phyloP scores from a whole-genome alignment of 2,888 invertebrate species.

The Apodemia duryi region DNA sequence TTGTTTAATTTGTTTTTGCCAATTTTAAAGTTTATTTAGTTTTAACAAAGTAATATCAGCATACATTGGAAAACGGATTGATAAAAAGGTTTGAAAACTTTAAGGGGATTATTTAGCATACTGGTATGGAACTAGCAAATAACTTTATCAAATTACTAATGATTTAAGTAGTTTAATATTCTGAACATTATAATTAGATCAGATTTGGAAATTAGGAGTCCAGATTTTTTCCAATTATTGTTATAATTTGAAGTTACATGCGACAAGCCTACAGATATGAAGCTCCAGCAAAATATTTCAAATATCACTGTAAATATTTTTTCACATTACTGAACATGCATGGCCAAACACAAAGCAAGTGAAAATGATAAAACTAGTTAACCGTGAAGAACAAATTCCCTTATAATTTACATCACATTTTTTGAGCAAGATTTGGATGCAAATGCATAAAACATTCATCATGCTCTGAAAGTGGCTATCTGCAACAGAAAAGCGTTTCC shows the following conservation, averaged over 20 bases:
- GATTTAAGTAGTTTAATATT: not conserved
- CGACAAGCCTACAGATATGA: conserved; percentile 19
- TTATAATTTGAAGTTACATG: conserved; percentile 22
- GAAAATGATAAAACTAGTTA: conserved; percentile 25
- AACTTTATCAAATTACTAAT: not conserved
- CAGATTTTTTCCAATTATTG: not conserved
- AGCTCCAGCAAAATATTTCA: conserved; percentile 21
- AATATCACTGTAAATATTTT: conserved; percentile 31
- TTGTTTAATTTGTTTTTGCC: too few relatives aligned
- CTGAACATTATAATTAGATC: not conserved
- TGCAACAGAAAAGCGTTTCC: conserved; percentile 21
- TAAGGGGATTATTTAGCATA: not conserved
- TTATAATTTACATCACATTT: conserved; percentile 2
- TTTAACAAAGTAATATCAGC: not conserved
- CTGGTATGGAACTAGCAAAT: not conserved
- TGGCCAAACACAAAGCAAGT: conserved; percentile 59
- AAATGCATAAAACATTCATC: conserved; percentile 8
- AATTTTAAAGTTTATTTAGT: too few relatives aligned
- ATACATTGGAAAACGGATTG: not conserved
- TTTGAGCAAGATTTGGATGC: conserved; percentile 14
- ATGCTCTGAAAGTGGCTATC: conserved; percentile 11
- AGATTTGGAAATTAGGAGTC: not conserved
- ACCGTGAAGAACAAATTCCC: conserved; percentile 11
- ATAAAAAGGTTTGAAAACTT: not conserved
- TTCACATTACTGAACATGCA: conserved; percentile 51